phyloP scores from a whole-genome alignment of 1,140 invertebrate species.

The Oryctes rhinoceros region DNA sequence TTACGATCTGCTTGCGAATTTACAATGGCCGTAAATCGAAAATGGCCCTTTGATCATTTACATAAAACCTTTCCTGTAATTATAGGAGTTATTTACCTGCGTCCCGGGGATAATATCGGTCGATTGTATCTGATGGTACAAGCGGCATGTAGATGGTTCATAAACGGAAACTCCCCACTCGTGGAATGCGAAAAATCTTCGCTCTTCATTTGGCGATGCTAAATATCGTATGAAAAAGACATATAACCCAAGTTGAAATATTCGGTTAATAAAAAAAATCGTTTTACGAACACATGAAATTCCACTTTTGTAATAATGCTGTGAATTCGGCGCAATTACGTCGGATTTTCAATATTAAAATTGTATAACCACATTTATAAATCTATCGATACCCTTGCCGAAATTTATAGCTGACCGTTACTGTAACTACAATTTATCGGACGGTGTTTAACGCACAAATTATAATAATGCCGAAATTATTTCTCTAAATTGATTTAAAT shows the following conservation, averaged over 20 bases:
- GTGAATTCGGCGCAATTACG: neutral
- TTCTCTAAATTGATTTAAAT: too few species aligned
- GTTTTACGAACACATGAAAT: neutral
- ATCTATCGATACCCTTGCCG: neutral
- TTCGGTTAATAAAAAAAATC: neutral
- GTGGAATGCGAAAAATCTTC: conserved; percentile 80
- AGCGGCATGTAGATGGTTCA: conserved; percentile 76
- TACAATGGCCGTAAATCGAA: too few species aligned
- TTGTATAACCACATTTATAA: neutral
- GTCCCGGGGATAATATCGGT: conserved; percentile 80
- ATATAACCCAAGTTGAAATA: conserved; percentile 11
- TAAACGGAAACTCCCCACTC: conserved; percentile 80
- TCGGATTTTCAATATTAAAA: neutral
- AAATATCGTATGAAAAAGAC: conserved; percentile 15
- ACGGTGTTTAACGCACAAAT: too few species aligned
- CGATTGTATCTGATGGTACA: conserved; percentile 76
- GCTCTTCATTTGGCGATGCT: conserved; percentile 71
- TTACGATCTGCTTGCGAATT: too few species aligned
- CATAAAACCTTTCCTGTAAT: too few species aligned
- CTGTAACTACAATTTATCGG: neutral
- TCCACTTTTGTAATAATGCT: neutral
- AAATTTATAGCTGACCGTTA: neutral
- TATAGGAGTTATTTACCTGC: conserved; percentile 63
- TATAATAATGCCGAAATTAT: too few species aligned
- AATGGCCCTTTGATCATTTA: too few species aligned